These are phyloP conservation scores for Tribolium castaneum DNA, from an alignment of 1,140 invertebrate genomes.

Conservation along the genomic window DNA sequence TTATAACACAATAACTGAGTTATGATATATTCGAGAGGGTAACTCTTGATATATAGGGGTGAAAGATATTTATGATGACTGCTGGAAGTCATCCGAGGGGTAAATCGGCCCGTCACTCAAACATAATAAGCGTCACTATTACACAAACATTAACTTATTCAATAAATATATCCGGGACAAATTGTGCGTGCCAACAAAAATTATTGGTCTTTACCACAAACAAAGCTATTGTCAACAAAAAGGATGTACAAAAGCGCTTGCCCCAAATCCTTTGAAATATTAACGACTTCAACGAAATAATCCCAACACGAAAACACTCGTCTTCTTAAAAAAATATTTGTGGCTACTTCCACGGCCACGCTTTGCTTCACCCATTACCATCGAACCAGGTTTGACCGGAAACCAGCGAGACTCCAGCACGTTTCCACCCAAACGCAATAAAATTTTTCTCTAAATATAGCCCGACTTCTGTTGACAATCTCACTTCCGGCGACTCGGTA, in stretches of 20 bases:
- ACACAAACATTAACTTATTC: conserved; percentile 36
- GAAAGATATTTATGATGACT: conserved; percentile 40
- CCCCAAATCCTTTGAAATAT: background rate
- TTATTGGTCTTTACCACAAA: conserved; percentile 28
- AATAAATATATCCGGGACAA: conserved; percentile 29
- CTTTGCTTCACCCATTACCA: background rate
- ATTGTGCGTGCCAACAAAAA: conserved; percentile 31
- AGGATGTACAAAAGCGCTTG: conserved; percentile 1
- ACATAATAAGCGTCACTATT: conserved; percentile 11
- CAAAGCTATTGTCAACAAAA: conserved; percentile 26
- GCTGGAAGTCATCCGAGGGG: conserved; percentile 40
- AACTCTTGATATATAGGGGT: conserved; percentile 29
- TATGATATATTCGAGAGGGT: conserved; percentile 38
- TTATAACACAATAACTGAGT: conserved; percentile 42
- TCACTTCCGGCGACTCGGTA: conserved; percentile 5
- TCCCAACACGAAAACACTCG: background rate
- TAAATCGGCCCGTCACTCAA: conserved; percentile 39
- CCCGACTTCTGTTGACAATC: conserved; percentile 26
- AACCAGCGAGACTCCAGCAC: background rate
- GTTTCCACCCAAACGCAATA: background rate
- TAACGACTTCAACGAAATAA: conserved; percentile 3
- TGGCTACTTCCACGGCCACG: background rate
- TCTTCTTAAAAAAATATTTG: background rate
- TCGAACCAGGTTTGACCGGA: background rate
- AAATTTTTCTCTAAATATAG: background rate